Conservation (phyloP, 2,797 vertebrate species). For the Tokudaia tokunoshimensis region DNA sequence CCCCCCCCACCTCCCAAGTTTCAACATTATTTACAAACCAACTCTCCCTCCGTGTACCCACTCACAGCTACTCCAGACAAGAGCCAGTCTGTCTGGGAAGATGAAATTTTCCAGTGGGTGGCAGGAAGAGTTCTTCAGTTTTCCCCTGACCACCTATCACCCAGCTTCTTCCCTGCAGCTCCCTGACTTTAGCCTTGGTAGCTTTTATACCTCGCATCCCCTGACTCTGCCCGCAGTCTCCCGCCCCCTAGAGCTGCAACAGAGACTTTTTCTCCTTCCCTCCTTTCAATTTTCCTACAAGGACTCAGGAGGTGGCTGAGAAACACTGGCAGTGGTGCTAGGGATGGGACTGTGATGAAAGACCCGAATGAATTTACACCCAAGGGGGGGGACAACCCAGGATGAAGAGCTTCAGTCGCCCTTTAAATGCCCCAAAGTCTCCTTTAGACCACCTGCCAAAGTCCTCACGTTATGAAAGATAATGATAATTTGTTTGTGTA, state of each 20-base stretch:
- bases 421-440: conserved; percentile 2
- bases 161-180: background rate
- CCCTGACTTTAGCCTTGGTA: background rate
- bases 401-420: background rate
- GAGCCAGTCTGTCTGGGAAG: conserved; percentile 25
- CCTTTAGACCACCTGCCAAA: background rate
- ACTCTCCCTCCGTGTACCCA: conserved; percentile 33
- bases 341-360: background rate
- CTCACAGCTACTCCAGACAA: conserved; percentile 44
- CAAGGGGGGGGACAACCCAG: background rate
- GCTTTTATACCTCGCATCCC: background rate
- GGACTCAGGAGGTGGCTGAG: background rate
- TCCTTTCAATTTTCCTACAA: background rate
- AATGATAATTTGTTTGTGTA: conserved; percentile 16
- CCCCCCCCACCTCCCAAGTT: conserved; percentile 69
- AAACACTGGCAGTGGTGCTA: background rate
- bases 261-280: background rate
- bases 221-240: background rate
- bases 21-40: conserved; percentile 60
- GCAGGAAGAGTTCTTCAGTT: background rate
- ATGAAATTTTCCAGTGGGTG: background rate
- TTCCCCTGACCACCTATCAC: background rate
- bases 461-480: background rate
- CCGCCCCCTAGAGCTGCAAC: background rate
- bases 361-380: background rate